Conservation (phyloP, 2,113 vertebrate genomes). For the Charina bottae region DNA sequence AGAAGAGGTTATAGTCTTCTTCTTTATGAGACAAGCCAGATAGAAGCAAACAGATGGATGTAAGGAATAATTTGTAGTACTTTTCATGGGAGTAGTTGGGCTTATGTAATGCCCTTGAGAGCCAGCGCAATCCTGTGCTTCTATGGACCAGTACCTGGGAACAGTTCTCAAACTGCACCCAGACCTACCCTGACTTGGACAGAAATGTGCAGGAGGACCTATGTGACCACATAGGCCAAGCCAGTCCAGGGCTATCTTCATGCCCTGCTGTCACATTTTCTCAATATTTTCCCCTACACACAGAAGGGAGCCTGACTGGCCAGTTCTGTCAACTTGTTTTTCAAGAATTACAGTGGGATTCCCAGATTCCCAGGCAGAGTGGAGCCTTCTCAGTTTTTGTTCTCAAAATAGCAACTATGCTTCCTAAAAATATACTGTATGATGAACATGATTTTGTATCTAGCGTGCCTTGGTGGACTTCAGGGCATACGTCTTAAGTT, state of each 20-base stretch:
- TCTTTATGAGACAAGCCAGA: neutral
- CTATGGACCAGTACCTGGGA: too few species aligned
- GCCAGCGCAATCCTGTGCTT: neutral
- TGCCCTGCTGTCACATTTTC: neutral
- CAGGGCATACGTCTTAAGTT: slow-evolving; percentile 16
- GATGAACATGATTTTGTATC: neutral
- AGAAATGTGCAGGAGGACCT: neutral
- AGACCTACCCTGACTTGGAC: neutral
- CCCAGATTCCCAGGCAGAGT: neutral
- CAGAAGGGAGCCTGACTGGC: neutral
- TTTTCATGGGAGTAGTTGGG: neutral
- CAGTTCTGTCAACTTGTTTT: neutral
- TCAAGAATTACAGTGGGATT: neutral
- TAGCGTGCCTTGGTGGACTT: neutral
- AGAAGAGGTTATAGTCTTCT: too few species aligned
- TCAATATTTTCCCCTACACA: neutral
- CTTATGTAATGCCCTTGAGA: neutral
- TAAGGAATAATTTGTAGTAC: neutral
- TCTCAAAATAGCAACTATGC: slow-evolving; percentile 5
- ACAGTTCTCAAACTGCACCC: neutral
- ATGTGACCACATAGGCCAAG: neutral
- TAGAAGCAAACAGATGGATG: neutral
- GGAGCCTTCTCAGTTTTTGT: slow-evolving; percentile 5
- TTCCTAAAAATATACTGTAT: neutral
- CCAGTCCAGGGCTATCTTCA: neutral